Percentiles rank a stretch among this genome's conserved stretches.
Evolutionary conservation across 2,797 vertebrate species (phyloP).

Genomic region (Leptatherina wallacei): DNA sequence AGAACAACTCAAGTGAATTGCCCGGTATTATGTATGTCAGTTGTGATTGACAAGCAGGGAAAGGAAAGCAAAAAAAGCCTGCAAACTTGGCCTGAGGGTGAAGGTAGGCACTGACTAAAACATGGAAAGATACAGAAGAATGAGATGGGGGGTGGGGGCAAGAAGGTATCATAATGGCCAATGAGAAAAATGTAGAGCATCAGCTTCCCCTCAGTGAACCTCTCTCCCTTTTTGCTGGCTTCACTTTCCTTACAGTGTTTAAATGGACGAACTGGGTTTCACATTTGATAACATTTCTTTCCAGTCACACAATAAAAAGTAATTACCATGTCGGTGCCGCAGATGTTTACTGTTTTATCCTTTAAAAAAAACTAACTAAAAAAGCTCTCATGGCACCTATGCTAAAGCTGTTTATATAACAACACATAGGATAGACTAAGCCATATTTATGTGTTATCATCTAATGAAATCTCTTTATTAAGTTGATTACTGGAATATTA

Average conservation of each 20-base stretch:
- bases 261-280: not conserved
- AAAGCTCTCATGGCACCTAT: not conserved
- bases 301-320: not conserved
- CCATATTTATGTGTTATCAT: not conserved
- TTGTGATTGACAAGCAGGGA: constrained; percentile 44
- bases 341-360: not conserved
- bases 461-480: not conserved
- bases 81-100: constrained; percentile 38
- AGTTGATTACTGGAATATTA: constrained; percentile 2
- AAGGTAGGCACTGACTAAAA: constrained; percentile 13
- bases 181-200: constrained; percentile 25
- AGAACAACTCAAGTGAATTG: constrained; percentile 40
- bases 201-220: not conserved
- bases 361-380: not conserved
- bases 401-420: not conserved
- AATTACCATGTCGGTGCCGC: not conserved
- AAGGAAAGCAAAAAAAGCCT: constrained; percentile 39
- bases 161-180: not conserved
- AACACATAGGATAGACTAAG: not conserved
- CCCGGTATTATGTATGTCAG: constrained; percentile 58
- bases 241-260: not conserved
- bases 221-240: not conserved
- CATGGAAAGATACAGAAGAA: constrained; percentile 13
- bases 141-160: not conserved
- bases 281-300: not conserved